Percentiles rank a stretch among this genome's conserved stretches.
Conservation (phyloP, 2,888 invertebrate species). For the Leptothorax acervorum region DNA sequence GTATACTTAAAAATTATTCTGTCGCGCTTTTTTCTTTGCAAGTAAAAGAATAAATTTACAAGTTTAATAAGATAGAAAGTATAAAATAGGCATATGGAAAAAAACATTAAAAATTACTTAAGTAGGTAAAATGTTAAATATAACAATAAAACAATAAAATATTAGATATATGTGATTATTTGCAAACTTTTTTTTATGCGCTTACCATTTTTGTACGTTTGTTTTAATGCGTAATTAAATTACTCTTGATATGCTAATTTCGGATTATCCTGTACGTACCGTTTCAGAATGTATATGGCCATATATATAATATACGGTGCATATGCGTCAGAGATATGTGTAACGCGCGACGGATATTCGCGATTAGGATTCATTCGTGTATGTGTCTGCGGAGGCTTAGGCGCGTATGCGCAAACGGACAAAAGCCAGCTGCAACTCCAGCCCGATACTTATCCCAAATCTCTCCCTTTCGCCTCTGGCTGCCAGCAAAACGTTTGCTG, state of each 20-base stretch:
- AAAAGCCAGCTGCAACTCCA: slow-evolving; percentile 63
- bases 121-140: no score
- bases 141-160: not conserved
- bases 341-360: slow-evolving; percentile 56
- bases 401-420: slow-evolving; percentile 58
- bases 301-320: slow-evolving; percentile 14
- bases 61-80: not conserved
- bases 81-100: not conserved
- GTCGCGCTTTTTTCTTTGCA: not conserved
- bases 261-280: not conserved
- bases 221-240: slow-evolving; percentile 8
- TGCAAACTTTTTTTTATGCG: not conserved
- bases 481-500: slow-evolving; percentile 45
- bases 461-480: slow-evolving; percentile 39
- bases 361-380: slow-evolving; percentile 64
- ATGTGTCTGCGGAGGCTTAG: slow-evolving; percentile 30
- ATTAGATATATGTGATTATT: not conserved
- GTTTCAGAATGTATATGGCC: not conserved
- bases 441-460: slow-evolving; percentile 62
- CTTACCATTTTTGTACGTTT: not conserved
- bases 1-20: not conserved
- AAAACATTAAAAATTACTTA: not conserved
- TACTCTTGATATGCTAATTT: slow-evolving; percentile 24
- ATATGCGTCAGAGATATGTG: slow-evolving; percentile 16
- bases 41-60: not conserved